Conservation (phyloP, 92 coral and sea anemone genomes). For the Paragorgia papillata region DNA sequence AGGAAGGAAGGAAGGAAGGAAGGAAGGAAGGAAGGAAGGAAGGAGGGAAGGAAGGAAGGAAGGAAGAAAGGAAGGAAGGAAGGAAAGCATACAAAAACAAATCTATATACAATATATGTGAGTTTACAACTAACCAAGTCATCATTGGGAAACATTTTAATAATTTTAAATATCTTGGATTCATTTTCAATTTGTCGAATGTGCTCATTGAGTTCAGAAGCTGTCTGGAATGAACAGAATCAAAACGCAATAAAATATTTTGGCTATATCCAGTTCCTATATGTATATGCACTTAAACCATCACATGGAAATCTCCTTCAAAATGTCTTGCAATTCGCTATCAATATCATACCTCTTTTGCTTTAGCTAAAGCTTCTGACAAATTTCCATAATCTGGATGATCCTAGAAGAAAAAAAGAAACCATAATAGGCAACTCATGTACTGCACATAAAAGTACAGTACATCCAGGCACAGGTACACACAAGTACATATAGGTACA, state of each 20-base stretch:
- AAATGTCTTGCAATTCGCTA: too few species aligned
- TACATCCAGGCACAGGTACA: too few species aligned
- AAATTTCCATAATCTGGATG: constrained; percentile 86
- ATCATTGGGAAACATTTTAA: constrained; percentile 96
- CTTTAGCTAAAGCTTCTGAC: constrained; percentile 75
- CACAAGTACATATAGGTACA: too few species aligned
- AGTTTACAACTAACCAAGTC: constrained; percentile 93
- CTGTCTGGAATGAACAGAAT: constrained; percentile 65
- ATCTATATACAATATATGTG: too few species aligned
- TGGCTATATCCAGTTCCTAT: too few species aligned
- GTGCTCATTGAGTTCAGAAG: constrained; percentile 92
- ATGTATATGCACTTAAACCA: too few species aligned
- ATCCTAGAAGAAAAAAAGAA: constrained; percentile 55
- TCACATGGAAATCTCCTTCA: too few species aligned
- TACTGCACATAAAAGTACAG: neutral
- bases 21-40: too few species aligned
- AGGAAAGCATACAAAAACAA: too few species aligned
- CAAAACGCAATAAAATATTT: neutral
- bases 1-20: too few species aligned
- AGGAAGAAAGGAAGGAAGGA: too few species aligned
- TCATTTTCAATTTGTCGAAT: constrained; percentile 94
- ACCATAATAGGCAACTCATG: neutral
- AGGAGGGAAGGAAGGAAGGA: too few species aligned
- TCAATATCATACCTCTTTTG: constrained; percentile 71
- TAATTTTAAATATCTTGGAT: constrained; percentile 89